A percentile compares a stretch with the other conserved stretches of the same genome.
Evolutionary conservation across 92 coral and sea anemone genomes (phyloP).

Genomic region (Ricordea florida): DNA sequence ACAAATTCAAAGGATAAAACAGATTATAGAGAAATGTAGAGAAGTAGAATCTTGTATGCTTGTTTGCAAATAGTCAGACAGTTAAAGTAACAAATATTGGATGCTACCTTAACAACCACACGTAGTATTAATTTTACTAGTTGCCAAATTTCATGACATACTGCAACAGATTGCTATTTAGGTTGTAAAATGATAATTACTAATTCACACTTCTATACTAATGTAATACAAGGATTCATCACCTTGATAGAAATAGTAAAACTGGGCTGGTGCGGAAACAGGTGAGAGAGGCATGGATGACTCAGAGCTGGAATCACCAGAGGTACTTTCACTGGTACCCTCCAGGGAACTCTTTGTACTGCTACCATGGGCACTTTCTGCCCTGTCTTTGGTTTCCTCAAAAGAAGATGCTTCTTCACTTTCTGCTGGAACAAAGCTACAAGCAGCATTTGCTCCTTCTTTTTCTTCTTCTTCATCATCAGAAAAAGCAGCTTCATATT

Average conservation of each 20-base stretch:
- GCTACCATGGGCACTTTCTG: not conserved
- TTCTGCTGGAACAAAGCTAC: not conserved
- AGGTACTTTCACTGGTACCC: slow-evolving; percentile 19
- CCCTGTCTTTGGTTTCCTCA: not conserved
- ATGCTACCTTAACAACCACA: too few species aligned
- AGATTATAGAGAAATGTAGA: too few species aligned
- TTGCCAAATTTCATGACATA: too few species aligned
- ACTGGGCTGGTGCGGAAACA: slow-evolving; percentile 11
- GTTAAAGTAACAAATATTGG: not conserved
- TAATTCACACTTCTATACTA: too few species aligned
- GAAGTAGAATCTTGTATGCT: too few species aligned
- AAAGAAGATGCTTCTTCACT: not conserved
- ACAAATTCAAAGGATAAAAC: too few species aligned
- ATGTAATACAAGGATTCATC: too few species aligned
- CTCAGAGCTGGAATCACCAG: slow-evolving; percentile 30
- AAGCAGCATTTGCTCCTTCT: not conserved
- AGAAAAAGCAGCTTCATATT: slow-evolving; percentile 87
- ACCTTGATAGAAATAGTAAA: slow-evolving; percentile 84
- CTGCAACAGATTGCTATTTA: too few species aligned
- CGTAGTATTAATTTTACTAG: too few species aligned
- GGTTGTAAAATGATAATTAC: too few species aligned
- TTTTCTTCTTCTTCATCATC: slow-evolving; percentile 62
- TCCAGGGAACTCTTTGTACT: not conserved
- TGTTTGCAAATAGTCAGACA: too few species aligned
- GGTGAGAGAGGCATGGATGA: slow-evolving; percentile 46